These are phyloP conservation scores for Drosophila fulvimacula DNA, from an alignment of 2,888 invertebrate genomes.

Conservation along the genomic window DNA sequence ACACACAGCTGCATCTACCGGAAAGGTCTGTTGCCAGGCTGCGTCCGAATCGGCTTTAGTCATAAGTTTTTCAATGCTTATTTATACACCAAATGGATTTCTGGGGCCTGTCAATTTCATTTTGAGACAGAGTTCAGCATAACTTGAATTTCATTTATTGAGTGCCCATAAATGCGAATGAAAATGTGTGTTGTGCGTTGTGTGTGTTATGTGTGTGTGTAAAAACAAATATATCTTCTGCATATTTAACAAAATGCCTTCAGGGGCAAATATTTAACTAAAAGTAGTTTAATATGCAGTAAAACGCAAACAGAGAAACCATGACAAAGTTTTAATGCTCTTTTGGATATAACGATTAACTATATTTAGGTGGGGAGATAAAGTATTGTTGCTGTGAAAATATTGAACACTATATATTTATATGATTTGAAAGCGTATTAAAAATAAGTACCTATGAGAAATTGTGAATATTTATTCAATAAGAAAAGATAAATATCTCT, in stretches of 20 bases:
- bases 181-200: not conserved
- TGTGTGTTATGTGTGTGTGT: not conserved
- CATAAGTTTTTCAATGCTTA: constrained; percentile 58
- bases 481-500: not conserved
- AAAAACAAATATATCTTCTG: constrained; percentile 14
- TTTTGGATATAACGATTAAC: not conserved
- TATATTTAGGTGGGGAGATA: not conserved
- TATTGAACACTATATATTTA: not conserved
- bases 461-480: not conserved
- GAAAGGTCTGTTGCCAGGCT: constrained; percentile 35
- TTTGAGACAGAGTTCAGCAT: constrained; percentile 16
- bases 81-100: constrained; percentile 64
- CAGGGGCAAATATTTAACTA: not conserved
- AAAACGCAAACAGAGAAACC: not conserved
- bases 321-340: not conserved
- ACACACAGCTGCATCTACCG: constrained; percentile 11
- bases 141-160: constrained; percentile 46
- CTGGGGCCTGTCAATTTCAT: constrained; percentile 37
- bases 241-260: constrained; percentile 1
- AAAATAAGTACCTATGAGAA: not conserved
- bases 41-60: constrained; percentile 53
- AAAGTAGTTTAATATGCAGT: constrained; percentile 7
- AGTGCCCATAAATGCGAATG: constrained; percentile 33
- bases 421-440: not conserved
- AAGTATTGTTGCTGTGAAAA: not conserved